These are phyloP conservation scores for Phenacoccus solenopsis DNA, from an alignment of 1,140 invertebrate genomes.

Conservation along the genomic window DNA sequence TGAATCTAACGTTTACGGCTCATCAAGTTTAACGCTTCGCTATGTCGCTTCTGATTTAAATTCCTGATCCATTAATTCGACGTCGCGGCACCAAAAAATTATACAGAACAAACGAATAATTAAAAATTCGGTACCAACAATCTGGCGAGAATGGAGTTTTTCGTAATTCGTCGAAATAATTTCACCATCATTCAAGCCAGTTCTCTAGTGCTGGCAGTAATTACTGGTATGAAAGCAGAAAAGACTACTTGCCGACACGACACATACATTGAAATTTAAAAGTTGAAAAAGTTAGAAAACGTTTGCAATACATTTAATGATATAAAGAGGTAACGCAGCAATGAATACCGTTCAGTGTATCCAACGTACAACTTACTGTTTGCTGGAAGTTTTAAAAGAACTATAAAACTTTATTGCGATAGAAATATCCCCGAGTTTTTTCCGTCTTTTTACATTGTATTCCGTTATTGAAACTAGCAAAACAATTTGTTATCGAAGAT, in stretches of 20 bases:
- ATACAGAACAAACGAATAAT: too few species aligned
- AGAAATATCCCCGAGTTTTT: background rate
- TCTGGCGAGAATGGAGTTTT: background rate
- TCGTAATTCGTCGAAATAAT: background rate
- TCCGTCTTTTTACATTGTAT: background rate
- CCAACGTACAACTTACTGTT: background rate
- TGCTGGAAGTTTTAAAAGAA: too few species aligned
- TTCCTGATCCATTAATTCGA: too few species aligned
- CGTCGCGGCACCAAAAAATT: too few species aligned
- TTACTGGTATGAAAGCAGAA: background rate
- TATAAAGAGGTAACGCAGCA: background rate
- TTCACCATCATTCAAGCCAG: background rate
- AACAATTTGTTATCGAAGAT: background rate
- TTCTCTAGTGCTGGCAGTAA: background rate
- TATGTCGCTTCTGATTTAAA: too few species aligned
- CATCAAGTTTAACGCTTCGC: too few species aligned
- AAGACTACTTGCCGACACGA: background rate
- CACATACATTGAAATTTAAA: background rate
- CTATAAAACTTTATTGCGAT: slow-evolving; percentile 3
- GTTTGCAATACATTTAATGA: slow-evolving; percentile 3
- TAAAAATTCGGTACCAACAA: too few species aligned
- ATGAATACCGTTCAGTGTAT: background rate
- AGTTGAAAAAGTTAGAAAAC: background rate
- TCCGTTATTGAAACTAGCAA: background rate
- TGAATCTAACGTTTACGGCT: background rate